These are phyloP conservation scores for Vanacampus margaritifer DNA, from an alignment of 2,113 vertebrate genomes.

Conservation along the genomic window DNA sequence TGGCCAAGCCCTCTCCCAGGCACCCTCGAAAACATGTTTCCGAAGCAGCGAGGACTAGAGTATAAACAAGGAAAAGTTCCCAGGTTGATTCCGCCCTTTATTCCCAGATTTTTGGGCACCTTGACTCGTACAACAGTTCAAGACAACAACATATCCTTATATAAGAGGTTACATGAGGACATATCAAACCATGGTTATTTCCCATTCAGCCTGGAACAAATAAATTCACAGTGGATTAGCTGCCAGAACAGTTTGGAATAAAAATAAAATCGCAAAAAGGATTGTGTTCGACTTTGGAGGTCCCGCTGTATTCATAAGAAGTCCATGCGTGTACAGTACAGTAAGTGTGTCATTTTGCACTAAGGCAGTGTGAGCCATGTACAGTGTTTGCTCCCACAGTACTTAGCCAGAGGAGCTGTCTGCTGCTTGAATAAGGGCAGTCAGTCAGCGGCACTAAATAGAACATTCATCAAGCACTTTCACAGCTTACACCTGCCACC, in stretches of 20 bases:
- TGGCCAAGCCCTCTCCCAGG: no score
- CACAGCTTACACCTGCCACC: constrained; percentile 71
- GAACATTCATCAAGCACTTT: constrained; percentile 68
- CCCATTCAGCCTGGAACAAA: no score
- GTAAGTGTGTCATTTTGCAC: constrained; percentile 18
- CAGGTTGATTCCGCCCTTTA: no score
- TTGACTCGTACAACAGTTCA: no score
- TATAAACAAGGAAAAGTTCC: no score
- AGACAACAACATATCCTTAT: no score
- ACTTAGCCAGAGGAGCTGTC: constrained; percentile 65
- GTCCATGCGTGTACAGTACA: background rate
- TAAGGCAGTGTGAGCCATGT: constrained; percentile 46
- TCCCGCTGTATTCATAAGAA: background rate
- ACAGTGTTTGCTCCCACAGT: constrained; percentile 57
- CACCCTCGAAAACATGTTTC: no score
- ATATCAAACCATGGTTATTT: no score
- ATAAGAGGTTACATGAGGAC: no score
- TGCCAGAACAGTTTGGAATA: background rate
- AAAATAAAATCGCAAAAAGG: background rate
- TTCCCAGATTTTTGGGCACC: no score
- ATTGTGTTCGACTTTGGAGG: background rate
- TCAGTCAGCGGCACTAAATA: constrained; percentile 71
- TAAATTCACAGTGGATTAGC: no score
- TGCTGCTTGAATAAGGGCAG: constrained; percentile 68
- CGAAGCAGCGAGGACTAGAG: no score